Base-by-base conservation (phyloP, 2,113 vertebrate genomes). In the Castor canadensis region DNA sequence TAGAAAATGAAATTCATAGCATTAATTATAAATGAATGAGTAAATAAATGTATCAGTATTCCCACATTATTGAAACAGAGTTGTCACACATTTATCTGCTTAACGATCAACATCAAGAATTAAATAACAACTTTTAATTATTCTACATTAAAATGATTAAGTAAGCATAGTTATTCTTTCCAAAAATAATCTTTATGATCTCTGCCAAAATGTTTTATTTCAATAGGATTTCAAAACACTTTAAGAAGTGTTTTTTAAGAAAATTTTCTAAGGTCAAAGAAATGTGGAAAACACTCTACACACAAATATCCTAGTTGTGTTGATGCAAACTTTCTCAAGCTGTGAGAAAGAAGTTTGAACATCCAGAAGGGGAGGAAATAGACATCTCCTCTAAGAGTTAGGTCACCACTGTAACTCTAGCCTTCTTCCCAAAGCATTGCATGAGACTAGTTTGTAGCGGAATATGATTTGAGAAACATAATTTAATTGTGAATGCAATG, bases 211-310 rank as follows among this genome's bases (percentile, higher is more conserved):
- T 77, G 6, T 85, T 85, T 66, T 72, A 56, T 93, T 71, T 87
- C 5, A 19, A 47, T 6, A 64, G 30, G 13, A 89, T 83, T 89
- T 86, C 54, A 43, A 52, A 54, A 54, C 32, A 67, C 17, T 77
- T 60, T 72, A 93, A 26, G 32, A 84, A 84, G 5, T 66, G 30
- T 87, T 84, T 86, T 81, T 93, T 1, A 35, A 43, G 40, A 84
- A 77, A 81, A 62, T 71, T 81, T 94, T 92, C 60, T 93, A 38
- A 89, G n/a, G 26, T 89, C 9, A 95, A 60, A 67, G 49, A 72
- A 82, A 15, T 56, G 6, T 75, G 16, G 7, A 62, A 69, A 86
- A 38, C 9, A 56, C 4, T 82, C 24, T 62, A 19, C 1, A 54
- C 3, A 64, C 58, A 85, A 35, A 47, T 69, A 64, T 62, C 52